Percentiles rank a stretch among this genome's conserved stretches.
Evolutionary conservation across 2,888 invertebrate species (phyloP).

Genomic region (Ormia ochracea): DNA sequence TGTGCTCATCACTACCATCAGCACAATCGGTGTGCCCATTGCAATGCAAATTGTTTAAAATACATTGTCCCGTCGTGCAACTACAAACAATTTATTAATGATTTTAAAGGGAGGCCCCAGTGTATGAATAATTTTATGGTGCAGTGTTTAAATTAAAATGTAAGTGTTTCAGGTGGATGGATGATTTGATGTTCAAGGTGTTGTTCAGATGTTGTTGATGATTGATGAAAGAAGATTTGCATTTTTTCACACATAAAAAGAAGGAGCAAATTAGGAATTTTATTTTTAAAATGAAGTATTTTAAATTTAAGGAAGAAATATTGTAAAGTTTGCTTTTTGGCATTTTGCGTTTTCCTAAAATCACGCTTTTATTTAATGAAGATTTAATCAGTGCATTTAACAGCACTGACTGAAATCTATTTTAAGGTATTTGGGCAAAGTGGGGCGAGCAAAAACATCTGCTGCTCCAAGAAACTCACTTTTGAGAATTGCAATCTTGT

Average conservation of each 20-base stretch:
- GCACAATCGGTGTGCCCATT: constrained; percentile 79
- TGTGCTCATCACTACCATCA: constrained; percentile 81
- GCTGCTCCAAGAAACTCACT: no score
- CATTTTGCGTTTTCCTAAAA: background rate
- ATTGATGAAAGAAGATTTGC: constrained; percentile 19
- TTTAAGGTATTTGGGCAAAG: no score
- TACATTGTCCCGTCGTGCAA: constrained; percentile 82
- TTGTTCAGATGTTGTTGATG: constrained; percentile 18
- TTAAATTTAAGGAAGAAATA: background rate
- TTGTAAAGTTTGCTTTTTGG: constrained; percentile 21
- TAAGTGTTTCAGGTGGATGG: constrained; percentile 18
- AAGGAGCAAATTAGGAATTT: background rate
- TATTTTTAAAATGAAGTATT: background rate
- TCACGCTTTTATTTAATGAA: no score
- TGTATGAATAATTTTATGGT: constrained; percentile 17
- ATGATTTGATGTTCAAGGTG: constrained; percentile 3
- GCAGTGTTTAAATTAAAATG: constrained; percentile 22
- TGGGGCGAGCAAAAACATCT: no score
- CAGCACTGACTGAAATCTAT: no score
- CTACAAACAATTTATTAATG: constrained; percentile 64
- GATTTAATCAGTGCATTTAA: no score
- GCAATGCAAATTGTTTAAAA: constrained; percentile 80
- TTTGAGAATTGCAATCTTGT: no score
- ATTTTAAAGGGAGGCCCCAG: constrained; percentile 17
- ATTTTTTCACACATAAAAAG: constrained; percentile 11